These are phyloP conservation scores for Cantharis flavilabris DNA, from an alignment of 2,888 invertebrate genomes.

Conservation along the genomic window DNA sequence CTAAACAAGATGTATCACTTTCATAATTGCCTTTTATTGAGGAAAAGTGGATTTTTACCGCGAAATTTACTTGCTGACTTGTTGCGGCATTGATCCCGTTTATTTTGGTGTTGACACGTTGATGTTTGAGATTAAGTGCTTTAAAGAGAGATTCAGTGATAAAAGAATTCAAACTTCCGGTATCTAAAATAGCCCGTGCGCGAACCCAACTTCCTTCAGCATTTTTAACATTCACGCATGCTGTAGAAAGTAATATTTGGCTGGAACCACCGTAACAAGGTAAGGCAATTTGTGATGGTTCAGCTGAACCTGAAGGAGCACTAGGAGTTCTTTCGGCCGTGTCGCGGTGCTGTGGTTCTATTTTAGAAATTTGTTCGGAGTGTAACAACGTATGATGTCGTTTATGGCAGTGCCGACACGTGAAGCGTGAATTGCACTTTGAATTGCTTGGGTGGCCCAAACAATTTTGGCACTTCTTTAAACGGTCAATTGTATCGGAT, in stretches of 20 bases:
- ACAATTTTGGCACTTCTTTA: too few species aligned
- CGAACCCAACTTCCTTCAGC: neutral
- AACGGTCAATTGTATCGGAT: too few species aligned
- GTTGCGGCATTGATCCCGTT: neutral
- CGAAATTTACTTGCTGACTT: neutral
- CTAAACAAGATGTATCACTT: neutral
- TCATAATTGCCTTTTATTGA: neutral
- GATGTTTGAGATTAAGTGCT: neutral
- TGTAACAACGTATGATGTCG: too few species aligned
- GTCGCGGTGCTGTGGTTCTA: too few species aligned
- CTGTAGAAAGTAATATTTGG: constrained; percentile 11
- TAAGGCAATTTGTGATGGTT: too few species aligned
- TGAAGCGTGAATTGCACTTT: too few species aligned
- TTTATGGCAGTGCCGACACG: too few species aligned
- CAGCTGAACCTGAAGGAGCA: too few species aligned
- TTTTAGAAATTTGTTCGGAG: too few species aligned
- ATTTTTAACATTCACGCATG: neutral
- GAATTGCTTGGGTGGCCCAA: too few species aligned
- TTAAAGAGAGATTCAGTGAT: neutral
- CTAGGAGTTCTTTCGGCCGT: too few species aligned
- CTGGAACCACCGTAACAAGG: neutral
- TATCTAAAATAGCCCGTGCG: constrained; percentile 5
- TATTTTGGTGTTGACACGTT: neutral
- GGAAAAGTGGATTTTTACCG: neutral
- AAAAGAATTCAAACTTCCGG: neutral